Base-by-base conservation (phyloP, 2,113 vertebrate species). In the Hippocampus zosterae region DNA sequence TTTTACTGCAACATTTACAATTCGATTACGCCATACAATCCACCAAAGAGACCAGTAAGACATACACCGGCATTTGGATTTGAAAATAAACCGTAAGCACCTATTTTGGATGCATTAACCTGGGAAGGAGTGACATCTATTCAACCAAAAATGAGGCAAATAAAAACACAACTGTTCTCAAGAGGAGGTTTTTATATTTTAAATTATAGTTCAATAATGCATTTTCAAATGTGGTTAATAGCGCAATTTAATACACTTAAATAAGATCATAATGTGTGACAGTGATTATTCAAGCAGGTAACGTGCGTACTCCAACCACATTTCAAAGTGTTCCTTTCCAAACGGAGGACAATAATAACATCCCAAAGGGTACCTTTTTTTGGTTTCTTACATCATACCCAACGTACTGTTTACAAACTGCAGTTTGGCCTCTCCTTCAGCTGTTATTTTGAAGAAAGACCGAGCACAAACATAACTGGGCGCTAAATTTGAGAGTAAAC, bases 381-480 rank as follows among this genome's bases (percentile, higher is more conserved):
- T 33, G 29, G 37, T 12, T 63, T 1, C n/a, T 25, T 4, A 9
- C 5, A n/a, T 23, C 25, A 2, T 5, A 56, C 55, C n/a, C n/a
- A 1, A 15, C 9, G 27, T 57, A 37, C 60, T 10, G 27, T 81
- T 78, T 73, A 72, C 41, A 57, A 60, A 40, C 64, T 73, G 76
- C 61, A 64, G 65, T 67, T 82, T 73, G 57, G 72, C 67, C 67
- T 76, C 79, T 74, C 25, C 65, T 59, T 77, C 53, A 77, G 25
- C 52, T 75, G 52, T 79, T 85, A 42, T 83, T 81, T 84, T 66
- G 55, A 41, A 77, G 69, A 48, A 72, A 81, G 66, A 61, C 73
- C 77, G 75, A 75, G 44, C 67, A 75, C 44, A 50, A 64, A 72
- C 81, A 76, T 77, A 10, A 23, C 12, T 5, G n/a, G 23, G 23